Percentiles rank a stretch among this genome's conserved stretches.
These are phyloP conservation scores for Xestia sexstrigata DNA, from an alignment of 2,888 invertebrate species.

Conservation along the genomic window DNA sequence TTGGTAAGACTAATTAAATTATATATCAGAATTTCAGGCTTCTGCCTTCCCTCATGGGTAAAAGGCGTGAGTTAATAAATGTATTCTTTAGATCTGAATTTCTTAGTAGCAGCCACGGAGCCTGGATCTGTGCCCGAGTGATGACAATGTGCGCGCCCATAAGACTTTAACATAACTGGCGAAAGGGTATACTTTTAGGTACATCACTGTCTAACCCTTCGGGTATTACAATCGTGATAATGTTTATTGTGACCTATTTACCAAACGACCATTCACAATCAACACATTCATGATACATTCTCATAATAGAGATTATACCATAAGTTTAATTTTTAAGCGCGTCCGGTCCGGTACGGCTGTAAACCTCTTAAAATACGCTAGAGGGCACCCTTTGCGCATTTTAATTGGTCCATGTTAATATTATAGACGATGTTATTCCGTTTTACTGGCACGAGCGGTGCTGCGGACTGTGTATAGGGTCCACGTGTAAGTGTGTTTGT, in stretches of 20 bases:
- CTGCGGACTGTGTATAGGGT: conserved; percentile 14
- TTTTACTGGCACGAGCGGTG: conserved; percentile 41
- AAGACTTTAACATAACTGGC: too few species aligned
- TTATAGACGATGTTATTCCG: conserved; percentile 69
- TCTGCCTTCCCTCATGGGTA: not conserved
- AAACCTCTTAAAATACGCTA: conserved; percentile 73
- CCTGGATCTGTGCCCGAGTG: not conserved
- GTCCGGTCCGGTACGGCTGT: conserved; percentile 65
- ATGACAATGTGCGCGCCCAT: not conserved
- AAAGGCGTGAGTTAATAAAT: not conserved
- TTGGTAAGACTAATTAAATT: not conserved
- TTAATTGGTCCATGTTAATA: conserved; percentile 79
- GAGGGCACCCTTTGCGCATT: conserved; percentile 72
- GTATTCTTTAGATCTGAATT: too few species aligned
- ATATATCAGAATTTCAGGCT: not conserved
- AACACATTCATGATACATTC: conserved; percentile 37
- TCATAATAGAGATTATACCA: conserved; percentile 69
- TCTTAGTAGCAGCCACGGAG: not conserved
- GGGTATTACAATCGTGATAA: not conserved
- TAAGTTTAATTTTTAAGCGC: conserved; percentile 78
- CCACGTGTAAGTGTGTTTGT: conserved; percentile 33
- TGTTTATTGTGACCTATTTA: conserved; percentile 30
- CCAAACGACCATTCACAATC: conserved; percentile 16
- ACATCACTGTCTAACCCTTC: not conserved
- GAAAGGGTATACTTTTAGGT: not conserved